Percentiles rank a stretch among this genome's conserved stretches.
Conservation (phyloP, 2,113 vertebrate species). For the Xenus cinereus region DNA sequence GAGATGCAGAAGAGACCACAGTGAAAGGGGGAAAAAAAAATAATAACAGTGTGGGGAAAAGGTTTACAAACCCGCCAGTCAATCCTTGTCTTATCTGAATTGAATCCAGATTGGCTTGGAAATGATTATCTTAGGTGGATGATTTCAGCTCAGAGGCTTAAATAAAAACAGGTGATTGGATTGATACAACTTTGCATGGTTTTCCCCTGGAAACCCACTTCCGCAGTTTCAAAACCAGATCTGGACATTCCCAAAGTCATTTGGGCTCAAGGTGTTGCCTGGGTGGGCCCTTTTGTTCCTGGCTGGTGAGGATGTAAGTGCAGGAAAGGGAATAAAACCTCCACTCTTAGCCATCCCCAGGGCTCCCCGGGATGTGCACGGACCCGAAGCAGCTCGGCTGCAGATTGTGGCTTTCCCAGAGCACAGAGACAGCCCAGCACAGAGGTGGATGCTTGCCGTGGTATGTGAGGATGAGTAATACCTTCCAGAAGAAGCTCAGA, state of each 20-base stretch:
- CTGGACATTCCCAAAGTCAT: not conserved
- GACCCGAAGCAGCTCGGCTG: not conserved
- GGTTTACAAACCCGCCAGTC: slow-evolving; percentile 44
- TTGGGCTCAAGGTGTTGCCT: not conserved
- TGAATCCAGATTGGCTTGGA: not conserved
- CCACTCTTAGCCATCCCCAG: not conserved
- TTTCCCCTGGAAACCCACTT: not conserved
- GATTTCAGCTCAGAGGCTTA: slow-evolving; percentile 30
- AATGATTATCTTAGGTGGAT: slow-evolving; percentile 24
- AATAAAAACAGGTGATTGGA: slow-evolving; percentile 48
- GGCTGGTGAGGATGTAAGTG: not conserved
- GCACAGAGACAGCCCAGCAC: not conserved
- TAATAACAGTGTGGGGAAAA: not conserved
- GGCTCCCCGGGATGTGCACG: not conserved
- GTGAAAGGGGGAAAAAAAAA: not conserved
- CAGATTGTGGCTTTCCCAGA: not conserved
- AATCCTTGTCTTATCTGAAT: not conserved
- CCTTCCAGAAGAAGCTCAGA: not conserved
- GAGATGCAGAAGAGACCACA: not conserved
- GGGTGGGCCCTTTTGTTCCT: not conserved
- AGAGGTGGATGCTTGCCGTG: not conserved
- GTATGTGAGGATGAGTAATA: not conserved
- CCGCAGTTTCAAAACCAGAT: not conserved
- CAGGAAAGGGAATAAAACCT: not conserved
- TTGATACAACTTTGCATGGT: not conserved